A percentile compares a stretch with the other conserved stretches of the same genome.
Conservation (phyloP, 2,888 invertebrate species). For the Heliconius aoede region DNA sequence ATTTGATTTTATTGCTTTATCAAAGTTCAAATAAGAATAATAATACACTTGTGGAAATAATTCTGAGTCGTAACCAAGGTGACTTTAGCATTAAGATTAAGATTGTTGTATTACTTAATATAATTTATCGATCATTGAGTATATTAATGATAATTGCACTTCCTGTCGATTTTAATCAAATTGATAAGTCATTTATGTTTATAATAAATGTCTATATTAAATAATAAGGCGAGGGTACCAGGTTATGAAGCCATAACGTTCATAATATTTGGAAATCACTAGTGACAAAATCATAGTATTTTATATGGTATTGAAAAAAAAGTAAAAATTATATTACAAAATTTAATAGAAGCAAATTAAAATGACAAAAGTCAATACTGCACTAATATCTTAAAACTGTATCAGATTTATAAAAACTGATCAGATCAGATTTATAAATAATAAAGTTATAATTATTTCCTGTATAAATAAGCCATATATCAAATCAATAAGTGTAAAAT, state of each 20-base stretch:
- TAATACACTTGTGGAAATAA: neutral
- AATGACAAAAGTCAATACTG: too few relatives aligned
- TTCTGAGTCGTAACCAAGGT: neutral
- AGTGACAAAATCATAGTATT: too few relatives aligned
- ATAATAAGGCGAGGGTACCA: neutral
- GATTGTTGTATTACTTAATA: constrained; percentile 1
- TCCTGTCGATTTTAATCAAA: neutral
- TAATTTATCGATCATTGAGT: neutral
- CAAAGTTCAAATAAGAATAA: neutral
- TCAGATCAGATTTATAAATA: too few relatives aligned
- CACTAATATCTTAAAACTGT: too few relatives aligned
- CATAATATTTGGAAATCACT: too few relatives aligned
- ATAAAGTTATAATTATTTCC: neutral
- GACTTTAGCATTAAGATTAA: constrained; percentile 14
- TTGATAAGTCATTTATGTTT: neutral
- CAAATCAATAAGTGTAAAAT: neutral
- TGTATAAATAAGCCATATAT: neutral
- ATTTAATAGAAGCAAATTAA: too few relatives aligned
- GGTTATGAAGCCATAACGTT: neutral
- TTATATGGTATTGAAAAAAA: too few relatives aligned
- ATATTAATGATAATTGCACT: neutral
- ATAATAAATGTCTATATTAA: neutral
- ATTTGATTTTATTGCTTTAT: neutral
- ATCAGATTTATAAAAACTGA: too few relatives aligned
- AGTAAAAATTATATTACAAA: too few relatives aligned